Conservation (phyloP, 2,113 vertebrate species). For the Paraplagusia blochii region DNA sequence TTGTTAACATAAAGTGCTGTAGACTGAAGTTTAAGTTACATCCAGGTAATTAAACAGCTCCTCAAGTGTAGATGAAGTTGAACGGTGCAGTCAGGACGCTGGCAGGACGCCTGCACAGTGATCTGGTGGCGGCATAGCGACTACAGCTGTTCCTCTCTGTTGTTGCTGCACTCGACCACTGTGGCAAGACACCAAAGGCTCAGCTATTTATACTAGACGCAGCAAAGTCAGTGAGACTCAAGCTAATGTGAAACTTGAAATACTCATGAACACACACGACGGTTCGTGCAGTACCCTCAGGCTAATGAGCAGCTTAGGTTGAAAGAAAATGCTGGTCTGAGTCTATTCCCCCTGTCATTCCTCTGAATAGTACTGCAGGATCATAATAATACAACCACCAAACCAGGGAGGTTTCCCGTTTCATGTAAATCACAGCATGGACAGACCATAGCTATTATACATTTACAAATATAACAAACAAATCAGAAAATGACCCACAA, state of each 20-base stretch:
- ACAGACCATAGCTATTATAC: too few species aligned
- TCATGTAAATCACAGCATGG: too few species aligned
- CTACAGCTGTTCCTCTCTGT: constrained; percentile 49
- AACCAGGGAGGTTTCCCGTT: too few species aligned
- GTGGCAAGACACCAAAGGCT: constrained; percentile 51
- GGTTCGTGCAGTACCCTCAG: constrained; percentile 2
- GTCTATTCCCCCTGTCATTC: too few species aligned
- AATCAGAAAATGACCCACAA: too few species aligned
- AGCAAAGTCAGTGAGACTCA: constrained; percentile 42
- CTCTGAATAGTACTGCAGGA: too few species aligned
- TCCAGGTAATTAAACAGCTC: neutral
- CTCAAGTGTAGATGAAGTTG: constrained; percentile 35
- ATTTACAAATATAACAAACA: too few species aligned
- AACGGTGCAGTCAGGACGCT: constrained; percentile 9
- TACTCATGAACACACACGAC: neutral
- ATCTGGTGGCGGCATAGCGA: constrained; percentile 41
- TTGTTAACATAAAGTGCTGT: neutral
- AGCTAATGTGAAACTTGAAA: constrained; percentile 20
- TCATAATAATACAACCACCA: too few species aligned
- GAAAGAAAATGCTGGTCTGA: too few species aligned
- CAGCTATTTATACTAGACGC: constrained; percentile 59
- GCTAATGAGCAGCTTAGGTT: constrained; percentile 7
- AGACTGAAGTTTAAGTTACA: constrained; percentile 24
- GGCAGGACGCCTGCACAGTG: constrained; percentile 18
- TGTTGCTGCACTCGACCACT: constrained; percentile 33